These are phyloP conservation scores for Zaprionus vittiger DNA, from an alignment of 1,140 invertebrate genomes.

Conservation along the genomic window DNA sequence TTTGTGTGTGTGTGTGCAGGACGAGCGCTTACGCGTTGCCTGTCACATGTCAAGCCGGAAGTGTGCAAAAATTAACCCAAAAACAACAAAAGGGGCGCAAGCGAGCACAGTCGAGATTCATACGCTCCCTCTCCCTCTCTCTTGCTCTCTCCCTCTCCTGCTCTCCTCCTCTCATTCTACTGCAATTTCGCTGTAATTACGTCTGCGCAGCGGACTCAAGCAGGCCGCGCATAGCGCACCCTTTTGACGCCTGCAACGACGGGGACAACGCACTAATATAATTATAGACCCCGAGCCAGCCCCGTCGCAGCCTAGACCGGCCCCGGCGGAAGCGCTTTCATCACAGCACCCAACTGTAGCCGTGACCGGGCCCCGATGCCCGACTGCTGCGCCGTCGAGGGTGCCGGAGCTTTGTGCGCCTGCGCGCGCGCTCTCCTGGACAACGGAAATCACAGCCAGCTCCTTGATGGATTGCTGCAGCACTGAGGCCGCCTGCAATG, in stretches of 20 bases:
- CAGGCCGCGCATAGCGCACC: conserved; percentile 49
- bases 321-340: conserved; percentile 76
- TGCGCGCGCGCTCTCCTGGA: conserved; percentile 50
- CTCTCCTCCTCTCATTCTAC: conserved; percentile 1
- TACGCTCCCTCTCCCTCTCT: conserved; percentile 11
- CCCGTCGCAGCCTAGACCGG: conserved; percentile 17
- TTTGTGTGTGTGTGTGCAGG: conserved; percentile 18
- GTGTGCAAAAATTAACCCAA: conserved; percentile 68
- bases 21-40: conserved; percentile 58
- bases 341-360: conserved; percentile 57
- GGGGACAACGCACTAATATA: conserved; percentile 67
- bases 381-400: conserved; percentile 22
- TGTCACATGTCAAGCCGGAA: conserved; percentile 84
- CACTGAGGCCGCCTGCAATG: conserved; percentile 1
- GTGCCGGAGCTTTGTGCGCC: conserved; percentile 57
- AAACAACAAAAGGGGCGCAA: conserved; percentile 34
- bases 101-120: conserved; percentile 23
- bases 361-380: not conserved
- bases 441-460: conserved; percentile 62
- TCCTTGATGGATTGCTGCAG: conserved; percentile 45
- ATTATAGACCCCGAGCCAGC: conserved; percentile 61
- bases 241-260: conserved; percentile 54
- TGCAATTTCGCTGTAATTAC: conserved; percentile 55
- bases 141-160: not conserved
- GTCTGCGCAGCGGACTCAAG: conserved; percentile 30